Conservation (phyloP, 2,113 vertebrate species). For the Aspidoscelis tigris region DNA sequence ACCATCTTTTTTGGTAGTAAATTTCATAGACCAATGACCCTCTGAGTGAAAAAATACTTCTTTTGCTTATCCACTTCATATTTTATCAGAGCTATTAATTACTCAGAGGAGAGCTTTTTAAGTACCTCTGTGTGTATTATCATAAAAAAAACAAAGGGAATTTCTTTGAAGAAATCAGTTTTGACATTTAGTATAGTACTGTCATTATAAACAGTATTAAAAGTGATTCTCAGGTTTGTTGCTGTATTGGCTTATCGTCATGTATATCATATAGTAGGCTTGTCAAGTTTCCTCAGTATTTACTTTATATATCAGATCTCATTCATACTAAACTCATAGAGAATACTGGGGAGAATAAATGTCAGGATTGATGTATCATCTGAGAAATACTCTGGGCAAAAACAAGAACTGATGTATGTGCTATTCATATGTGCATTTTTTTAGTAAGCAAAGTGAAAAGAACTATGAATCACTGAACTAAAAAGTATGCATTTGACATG, state of each 20-base stretch:
- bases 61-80: neutral
- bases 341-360: neutral
- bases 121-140: rapidly evolving
- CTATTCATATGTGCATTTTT: neutral
- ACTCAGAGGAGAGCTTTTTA: neutral
- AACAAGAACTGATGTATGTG: neutral
- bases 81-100: neutral
- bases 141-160: neutral
- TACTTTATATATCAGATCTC: neutral
- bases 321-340: neutral
- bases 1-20: too few relatives aligned
- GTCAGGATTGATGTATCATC: neutral
- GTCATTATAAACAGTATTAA: neutral
- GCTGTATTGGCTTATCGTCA: neutral
- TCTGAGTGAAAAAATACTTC: too few relatives aligned
- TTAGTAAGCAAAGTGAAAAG: neutral
- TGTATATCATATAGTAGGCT: neutral
- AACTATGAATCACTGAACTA: neutral
- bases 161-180: neutral
- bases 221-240: neutral
- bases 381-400: neutral
- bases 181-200: neutral
- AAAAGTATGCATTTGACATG: neutral
- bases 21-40: too few relatives aligned
- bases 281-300: neutral